These are phyloP conservation scores for Nixonia krombeini DNA, from an alignment of 1,140 invertebrate species.

Conservation along the genomic window DNA sequence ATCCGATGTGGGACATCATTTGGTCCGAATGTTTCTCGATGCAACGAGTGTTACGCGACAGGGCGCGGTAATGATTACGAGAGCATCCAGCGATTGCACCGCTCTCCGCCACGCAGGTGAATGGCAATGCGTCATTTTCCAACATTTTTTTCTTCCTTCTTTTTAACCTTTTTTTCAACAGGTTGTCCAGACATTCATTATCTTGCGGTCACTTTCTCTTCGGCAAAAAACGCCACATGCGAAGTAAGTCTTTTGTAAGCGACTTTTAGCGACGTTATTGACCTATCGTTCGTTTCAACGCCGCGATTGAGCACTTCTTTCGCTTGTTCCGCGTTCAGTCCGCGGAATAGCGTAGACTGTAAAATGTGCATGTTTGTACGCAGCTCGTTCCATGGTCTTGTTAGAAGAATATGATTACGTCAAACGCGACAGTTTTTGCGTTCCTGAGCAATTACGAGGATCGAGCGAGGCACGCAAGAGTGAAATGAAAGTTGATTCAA, in stretches of 20 bases:
- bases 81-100: constrained; percentile 1
- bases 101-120: background rate
- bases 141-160: background rate
- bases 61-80: constrained; percentile 55
- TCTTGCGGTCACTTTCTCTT: background rate
- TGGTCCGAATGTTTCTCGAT: constrained; percentile 44
- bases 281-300: background rate
- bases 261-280: constrained; percentile 4
- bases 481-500: background rate
- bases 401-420: too few species aligned
- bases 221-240: background rate
- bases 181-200: background rate
- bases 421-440: too few species aligned
- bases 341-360: background rate
- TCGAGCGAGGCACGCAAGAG: too few species aligned
- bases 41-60: constrained; percentile 54
- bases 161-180: background rate
- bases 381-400: too few species aligned
- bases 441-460: too few species aligned
- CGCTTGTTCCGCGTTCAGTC: background rate
- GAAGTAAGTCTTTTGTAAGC: background rate
- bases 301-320: background rate
- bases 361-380: too few species aligned
- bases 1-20: constrained; percentile 34
- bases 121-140: background rate